A percentile compares a stretch with the other conserved stretches of the same genome.
These are phyloP conservation scores for Arctocebus calabarensis DNA, from an alignment of 2,797 vertebrate genomes.

Conservation along the genomic window DNA sequence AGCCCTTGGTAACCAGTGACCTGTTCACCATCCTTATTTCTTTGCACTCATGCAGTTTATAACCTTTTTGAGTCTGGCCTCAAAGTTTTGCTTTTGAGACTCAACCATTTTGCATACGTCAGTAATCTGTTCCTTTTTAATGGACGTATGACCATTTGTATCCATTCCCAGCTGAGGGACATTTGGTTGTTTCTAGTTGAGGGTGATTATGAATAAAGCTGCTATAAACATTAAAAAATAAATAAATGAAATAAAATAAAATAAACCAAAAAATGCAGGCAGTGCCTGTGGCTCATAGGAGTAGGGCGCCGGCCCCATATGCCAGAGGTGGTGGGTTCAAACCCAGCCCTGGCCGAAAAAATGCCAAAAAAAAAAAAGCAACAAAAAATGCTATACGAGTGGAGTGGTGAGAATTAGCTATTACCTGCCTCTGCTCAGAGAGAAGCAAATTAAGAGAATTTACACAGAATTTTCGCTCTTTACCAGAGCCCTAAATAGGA, in stretches of 20 bases:
- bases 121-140: constrained; percentile 32
- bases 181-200: too few species aligned
- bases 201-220: too few species aligned
- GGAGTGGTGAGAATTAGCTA: not conserved
- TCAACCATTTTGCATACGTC: not conserved
- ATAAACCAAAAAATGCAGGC: not conserved
- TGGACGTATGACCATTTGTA: too few species aligned
- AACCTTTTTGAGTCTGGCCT: not conserved
- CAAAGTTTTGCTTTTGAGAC: not conserved
- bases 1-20: not conserved
- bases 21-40: not conserved
- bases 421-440: not conserved
- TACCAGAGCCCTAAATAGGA: not conserved
- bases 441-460: not conserved
- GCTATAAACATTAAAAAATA: too few species aligned
- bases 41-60: not conserved
- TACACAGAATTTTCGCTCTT: not conserved
- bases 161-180: too few species aligned
- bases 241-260: too few species aligned
- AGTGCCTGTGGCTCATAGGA: too few species aligned
- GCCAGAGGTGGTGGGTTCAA: too few species aligned
- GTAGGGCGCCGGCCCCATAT: too few species aligned
- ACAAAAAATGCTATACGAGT: not conserved
- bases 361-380: too few species aligned
- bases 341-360: too few species aligned